Evolutionary conservation across 2,797 vertebrate genomes (phyloP), one percentile per base, ranked within the genome.

Genomic region (Syndactyla subalaris): DNA sequence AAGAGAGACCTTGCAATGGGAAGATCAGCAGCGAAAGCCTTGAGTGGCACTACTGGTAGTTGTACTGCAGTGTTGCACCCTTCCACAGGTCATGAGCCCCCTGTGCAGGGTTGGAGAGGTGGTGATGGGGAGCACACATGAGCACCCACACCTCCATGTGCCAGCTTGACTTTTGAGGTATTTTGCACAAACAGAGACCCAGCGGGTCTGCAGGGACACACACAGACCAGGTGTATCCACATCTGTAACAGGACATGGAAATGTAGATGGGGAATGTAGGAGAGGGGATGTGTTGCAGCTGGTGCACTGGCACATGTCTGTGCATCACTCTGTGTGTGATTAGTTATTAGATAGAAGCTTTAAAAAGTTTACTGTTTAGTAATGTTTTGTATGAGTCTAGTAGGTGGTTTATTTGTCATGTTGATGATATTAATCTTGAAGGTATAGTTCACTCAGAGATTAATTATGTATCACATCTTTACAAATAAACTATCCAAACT

Each of bases 1-100:
- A 36, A 20, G 24, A 36, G 45, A 65, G 9, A 52, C 34, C 32
- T 29, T 52, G 30, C 14, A 41, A 10, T 9, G 11, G 32, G 66
- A 61, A 45, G 12, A 45, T n/a, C n/a, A 39, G 24, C 41, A 32
- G 49, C 12, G 34, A 32, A 19, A 57, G 18, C 9, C 16, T 30
- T 34, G 8, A 41, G 17, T 65, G 34, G 20, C 19, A 12, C 14
- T 24, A 4, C 9, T 32, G 36, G 18, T 36, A 19, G 22, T 4
- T 49, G 30, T 16, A 11, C 12, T 0, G 1, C 1, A 10, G 9
- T 1, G 0, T 34, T 2, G 2, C 49, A 46, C 21, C 38, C 12
- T 65, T 52, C 21, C 22, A 3, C 0, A 6, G 41, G 6, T 22
- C 41, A n/a, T 2, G 4, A 54, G 30, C 36, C 16, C 19, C 27